Percentiles rank a stretch among this genome's conserved stretches.
phyloP scores from a whole-genome alignment of 2,797 vertebrate genomes.

The Pangasius krempfi region DNA sequence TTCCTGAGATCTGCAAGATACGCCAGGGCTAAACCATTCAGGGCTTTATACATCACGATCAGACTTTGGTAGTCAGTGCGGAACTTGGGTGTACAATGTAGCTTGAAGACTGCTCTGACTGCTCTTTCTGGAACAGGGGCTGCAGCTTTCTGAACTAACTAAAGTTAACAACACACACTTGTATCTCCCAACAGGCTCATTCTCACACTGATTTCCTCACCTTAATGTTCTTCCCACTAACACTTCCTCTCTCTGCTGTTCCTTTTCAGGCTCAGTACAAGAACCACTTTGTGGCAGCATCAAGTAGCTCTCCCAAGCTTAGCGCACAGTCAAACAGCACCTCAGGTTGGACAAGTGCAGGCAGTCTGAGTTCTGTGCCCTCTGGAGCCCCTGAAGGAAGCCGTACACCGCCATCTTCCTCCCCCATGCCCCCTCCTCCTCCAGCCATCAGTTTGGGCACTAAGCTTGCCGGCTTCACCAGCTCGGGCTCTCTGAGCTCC shows the following conservation, averaged over 20 bases:
- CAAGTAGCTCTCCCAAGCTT: constrained; percentile 88
- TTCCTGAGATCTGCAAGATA: neutral
- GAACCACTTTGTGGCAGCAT: constrained; percentile 95
- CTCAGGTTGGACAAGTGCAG: constrained; percentile 94
- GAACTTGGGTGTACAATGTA: neutral
- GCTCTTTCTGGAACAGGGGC: neutral
- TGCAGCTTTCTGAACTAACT: neutral
- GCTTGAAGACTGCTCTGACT: neutral
- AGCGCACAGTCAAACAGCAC: constrained; percentile 84
- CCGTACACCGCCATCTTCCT: constrained; percentile 49
- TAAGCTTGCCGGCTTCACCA: constrained; percentile 86
- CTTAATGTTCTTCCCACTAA: neutral
- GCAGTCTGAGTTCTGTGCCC: constrained; percentile 92
- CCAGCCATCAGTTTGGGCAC: constrained; percentile 57
- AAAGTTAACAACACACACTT: neutral
- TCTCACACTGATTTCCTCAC: neutral
- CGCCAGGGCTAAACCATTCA: neutral
- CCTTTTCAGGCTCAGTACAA: constrained; percentile 90
- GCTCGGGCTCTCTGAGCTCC: constrained; percentile 88
- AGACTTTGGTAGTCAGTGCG: neutral
- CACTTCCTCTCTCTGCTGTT: neutral
- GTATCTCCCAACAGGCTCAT: neutral
- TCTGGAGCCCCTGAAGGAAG: constrained; percentile 72
- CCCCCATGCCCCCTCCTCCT: constrained; percentile 58
- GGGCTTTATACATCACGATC: neutral